A percentile compares a stretch with the other conserved stretches of the same genome.
phyloP scores from a whole-genome alignment of 2,113 vertebrate species.

The Lasiurus cinereus region DNA sequence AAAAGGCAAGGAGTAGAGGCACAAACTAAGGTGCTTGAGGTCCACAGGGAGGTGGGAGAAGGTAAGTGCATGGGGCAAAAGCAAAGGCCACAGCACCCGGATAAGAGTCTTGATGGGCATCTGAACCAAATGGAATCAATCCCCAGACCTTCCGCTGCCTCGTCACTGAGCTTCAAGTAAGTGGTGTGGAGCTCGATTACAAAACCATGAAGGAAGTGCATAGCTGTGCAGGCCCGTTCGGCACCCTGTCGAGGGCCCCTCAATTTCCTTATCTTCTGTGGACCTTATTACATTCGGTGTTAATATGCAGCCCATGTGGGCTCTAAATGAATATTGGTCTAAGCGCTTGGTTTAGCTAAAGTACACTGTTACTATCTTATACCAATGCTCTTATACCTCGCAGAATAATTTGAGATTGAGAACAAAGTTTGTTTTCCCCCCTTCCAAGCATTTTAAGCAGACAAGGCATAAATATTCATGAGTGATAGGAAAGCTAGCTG shows the following conservation, averaged over 20 bases:
- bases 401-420: conserved; percentile 19
- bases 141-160: background rate
- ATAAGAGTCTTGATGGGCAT: background rate
- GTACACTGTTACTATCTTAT: background rate
- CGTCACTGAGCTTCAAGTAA: background rate
- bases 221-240: fast-evolving
- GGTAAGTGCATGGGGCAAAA: background rate
- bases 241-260: background rate
- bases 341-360: background rate
- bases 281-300: background rate
- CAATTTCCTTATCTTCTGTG: background rate
- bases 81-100: background rate
- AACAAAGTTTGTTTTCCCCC: background rate
- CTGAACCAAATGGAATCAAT: background rate
- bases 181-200: background rate
- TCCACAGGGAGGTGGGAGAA: background rate
- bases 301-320: background rate
- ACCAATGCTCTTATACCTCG: background rate
- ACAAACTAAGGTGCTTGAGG: background rate
- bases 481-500: conserved; percentile 34
- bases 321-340: background rate
- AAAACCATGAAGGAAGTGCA: background rate
- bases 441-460: conserved; percentile 63
- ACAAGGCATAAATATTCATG: conserved; percentile 48
- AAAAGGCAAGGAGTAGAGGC: too few relatives aligned